Percentiles rank a stretch among this genome's conserved stretches.
Conservation (phyloP, 2,113 vertebrate species). For the Haemorhous mexicanus region DNA sequence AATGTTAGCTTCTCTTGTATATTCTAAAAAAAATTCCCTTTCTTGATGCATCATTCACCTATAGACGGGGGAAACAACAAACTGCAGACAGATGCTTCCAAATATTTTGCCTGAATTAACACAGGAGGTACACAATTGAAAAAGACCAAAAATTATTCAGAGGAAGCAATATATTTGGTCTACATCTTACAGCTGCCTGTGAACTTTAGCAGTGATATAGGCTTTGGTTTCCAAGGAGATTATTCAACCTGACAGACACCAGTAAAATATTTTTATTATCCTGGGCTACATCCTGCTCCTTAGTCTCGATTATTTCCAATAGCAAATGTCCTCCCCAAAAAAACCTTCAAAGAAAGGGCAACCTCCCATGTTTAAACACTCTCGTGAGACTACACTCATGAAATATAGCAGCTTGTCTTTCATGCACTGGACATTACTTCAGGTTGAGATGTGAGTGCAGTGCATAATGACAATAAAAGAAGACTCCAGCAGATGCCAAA, state of each 20-base stretch:
- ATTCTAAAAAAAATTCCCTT: not conserved
- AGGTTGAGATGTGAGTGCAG: not conserved
- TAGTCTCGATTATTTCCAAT: not conserved
- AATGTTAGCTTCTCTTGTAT: not conserved
- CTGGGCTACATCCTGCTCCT: not conserved
- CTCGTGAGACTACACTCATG: accelerated
- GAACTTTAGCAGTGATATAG: not conserved
- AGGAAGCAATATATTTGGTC: not conserved
- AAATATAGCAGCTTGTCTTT: not conserved
- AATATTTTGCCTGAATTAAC: not conserved
- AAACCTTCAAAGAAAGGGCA: not conserved
- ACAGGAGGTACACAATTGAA: not conserved
- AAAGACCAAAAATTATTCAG: not conserved
- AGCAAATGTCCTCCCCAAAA: not conserved
- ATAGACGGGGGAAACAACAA: not conserved
- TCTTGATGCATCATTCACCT: not conserved
- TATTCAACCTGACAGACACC: not conserved
- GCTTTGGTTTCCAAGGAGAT: not conserved
- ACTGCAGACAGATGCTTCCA: not conserved
- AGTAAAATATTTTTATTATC: constrained; percentile 22
- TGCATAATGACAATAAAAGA: not conserved
- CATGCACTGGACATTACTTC: not conserved
- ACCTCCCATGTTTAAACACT: not conserved
- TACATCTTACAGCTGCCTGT: not conserved
- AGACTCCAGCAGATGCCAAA: not conserved